Conservation (phyloP, 2,888 invertebrate species). For the Hydriomena furcata region DNA sequence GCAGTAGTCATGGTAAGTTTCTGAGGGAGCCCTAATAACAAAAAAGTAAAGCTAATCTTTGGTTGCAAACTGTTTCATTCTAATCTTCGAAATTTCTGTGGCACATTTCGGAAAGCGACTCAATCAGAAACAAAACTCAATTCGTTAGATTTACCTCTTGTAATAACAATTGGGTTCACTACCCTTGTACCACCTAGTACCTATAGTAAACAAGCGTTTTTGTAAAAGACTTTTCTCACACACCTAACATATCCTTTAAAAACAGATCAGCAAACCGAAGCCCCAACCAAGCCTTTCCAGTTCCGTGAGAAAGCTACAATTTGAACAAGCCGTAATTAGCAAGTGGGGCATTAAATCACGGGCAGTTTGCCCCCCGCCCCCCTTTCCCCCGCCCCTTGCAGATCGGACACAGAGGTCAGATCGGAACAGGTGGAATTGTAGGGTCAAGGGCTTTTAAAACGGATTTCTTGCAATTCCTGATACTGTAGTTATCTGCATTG, state of each 20-base stretch:
- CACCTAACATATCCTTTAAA: neutral
- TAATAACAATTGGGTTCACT: too few relatives aligned
- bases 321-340: slow-evolving; percentile 83
- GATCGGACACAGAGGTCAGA: slow-evolving; percentile 55
- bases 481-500: neutral
- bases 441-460: slow-evolving; percentile 63
- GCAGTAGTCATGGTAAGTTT: too few relatives aligned
- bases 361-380: slow-evolving; percentile 34
- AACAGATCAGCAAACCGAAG: neutral
- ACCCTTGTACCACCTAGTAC: too few relatives aligned
- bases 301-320: slow-evolving; percentile 80
- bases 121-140: too few relatives aligned
- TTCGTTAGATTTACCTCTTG: too few relatives aligned
- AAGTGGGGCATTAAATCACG: slow-evolving; percentile 77
- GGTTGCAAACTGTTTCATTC: too few relatives aligned
- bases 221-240: too few relatives aligned
- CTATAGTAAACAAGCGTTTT: too few relatives aligned
- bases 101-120: too few relatives aligned
- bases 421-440: slow-evolving; percentile 66
- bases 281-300: slow-evolving; percentile 36
- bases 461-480: slow-evolving; percentile 21
- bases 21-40: too few relatives aligned
- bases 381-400: slow-evolving; percentile 37
- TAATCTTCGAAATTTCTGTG: too few relatives aligned
- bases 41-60: too few relatives aligned